Evolutionary conservation across 2,113 vertebrate species (phyloP), one percentile per base, ranked within the genome.

Genomic region (Caracal caracal): DNA sequence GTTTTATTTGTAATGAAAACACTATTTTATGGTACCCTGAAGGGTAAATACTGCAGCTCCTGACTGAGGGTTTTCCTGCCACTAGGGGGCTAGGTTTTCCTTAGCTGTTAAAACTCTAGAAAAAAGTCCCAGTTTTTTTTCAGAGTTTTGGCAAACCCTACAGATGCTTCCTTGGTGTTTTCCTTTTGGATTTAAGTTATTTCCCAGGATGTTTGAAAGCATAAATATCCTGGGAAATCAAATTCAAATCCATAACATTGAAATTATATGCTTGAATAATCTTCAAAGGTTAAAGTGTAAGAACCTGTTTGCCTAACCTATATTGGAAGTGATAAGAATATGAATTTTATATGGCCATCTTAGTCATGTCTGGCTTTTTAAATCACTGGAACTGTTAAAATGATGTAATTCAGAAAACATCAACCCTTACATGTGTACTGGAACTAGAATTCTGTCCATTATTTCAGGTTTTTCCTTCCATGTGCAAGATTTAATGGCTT

Each of bases 81-180:
- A 4, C 93, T 75, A 97, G 96, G 63, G 95, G 97, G 93, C 91
- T 82, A 17, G 59, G 37, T 88, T 94, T 97, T 97, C 61, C 47
- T 87, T 93, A 37, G 9, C 59, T 86, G 43, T 73, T 73, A 65
- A 22, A 83, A 88, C 47, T 83, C 35, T 5, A 40, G 51, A 17
- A 43, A 87, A 89, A 84, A 13, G 6, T 66, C 7, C 1, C 17
- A 43, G 5, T 6, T 76, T 63, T 63, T 90, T 87, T 51, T 33
- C 11, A 16, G 2, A 56, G 28, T 93, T 97, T 92, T 40, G 53
- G 20, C 51, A 61, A 78, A 68, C 6, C 0, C 9, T 17, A 17
- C 17, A 76, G 61, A 37, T 33, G 15, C 10, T 37, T 78, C 28
- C 43, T 89, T 5, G 6, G 28, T 81, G 53, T 83, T 89, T 82